These are phyloP conservation scores for Halesus radiatus DNA, from an alignment of 1,140 invertebrate species.

Conservation along the genomic window DNA sequence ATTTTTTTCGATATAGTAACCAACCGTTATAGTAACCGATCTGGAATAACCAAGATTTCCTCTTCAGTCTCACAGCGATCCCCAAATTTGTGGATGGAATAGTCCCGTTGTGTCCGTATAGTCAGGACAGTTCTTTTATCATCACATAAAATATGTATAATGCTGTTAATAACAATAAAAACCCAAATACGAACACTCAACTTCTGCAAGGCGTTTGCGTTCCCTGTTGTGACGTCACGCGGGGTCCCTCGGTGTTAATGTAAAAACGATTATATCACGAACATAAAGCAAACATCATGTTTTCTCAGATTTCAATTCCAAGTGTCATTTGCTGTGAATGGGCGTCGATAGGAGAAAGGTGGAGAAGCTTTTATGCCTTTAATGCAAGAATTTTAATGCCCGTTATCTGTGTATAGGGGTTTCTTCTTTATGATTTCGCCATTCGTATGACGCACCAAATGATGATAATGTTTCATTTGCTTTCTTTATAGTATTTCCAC, in stretches of 20 bases:
- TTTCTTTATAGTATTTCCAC: not conserved
- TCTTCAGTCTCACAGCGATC: too few relatives aligned
- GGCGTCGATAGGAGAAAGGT: not conserved
- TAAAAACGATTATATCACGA: not conserved
- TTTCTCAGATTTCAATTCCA: slow-evolving; percentile 34
- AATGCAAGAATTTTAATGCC: slow-evolving; percentile 20
- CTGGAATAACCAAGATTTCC: too few relatives aligned
- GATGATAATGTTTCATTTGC: slow-evolving; percentile 4
- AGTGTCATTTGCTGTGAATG: slow-evolving; percentile 6
- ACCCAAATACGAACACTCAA: too few relatives aligned
- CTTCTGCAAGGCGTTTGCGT: too few relatives aligned
- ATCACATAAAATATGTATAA: too few relatives aligned
- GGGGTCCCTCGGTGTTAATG: not conserved
- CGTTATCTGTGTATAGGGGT: not conserved
- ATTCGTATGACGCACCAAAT: not conserved
- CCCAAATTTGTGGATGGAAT: too few relatives aligned
- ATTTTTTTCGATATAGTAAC: too few relatives aligned
- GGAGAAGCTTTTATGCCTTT: not conserved
- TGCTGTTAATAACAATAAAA: too few relatives aligned
- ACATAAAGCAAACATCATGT: slow-evolving; percentile 6
- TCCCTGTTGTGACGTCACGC: too few relatives aligned
- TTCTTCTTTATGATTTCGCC: not conserved
- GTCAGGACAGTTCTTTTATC: too few relatives aligned
- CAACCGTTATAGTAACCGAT: too few relatives aligned
- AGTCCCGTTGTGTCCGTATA: too few relatives aligned